phyloP scores from a whole-genome alignment of 2,797 vertebrate genomes.

The Morelia viridis region DNA sequence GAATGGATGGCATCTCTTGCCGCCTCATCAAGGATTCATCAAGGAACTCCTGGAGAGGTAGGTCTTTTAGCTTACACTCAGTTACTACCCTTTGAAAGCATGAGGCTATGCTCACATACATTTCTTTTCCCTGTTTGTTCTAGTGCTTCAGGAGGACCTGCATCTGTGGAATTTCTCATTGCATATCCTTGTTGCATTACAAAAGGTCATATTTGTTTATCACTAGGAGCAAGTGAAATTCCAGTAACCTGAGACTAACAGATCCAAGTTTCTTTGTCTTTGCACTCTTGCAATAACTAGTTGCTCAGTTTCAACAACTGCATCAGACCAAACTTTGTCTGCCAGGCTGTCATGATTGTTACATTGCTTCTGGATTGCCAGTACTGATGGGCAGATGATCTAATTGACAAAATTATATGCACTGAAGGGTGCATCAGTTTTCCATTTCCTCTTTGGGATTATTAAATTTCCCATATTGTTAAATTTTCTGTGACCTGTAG shows the following conservation, averaged over 20 bases:
- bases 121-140: background rate
- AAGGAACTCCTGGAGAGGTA: too few relatives aligned
- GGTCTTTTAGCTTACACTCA: background rate
- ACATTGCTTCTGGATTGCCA: background rate
- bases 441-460: conserved; percentile 25
- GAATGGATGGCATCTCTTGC: too few relatives aligned
- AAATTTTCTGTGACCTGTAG: conserved; percentile 28
- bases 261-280: background rate
- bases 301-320: background rate
- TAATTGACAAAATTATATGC: background rate
- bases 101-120: background rate
- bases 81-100: background rate
- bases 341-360: background rate
- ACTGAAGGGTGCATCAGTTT: background rate
- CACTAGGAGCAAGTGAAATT: background rate
- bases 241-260: background rate
- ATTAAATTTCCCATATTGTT: background rate
- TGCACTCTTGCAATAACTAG: background rate
- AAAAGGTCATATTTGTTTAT: background rate
- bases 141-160: background rate
- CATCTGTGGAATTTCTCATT: background rate
- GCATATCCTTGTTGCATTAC: background rate
- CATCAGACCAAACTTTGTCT: background rate
- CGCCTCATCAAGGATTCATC: too few relatives aligned
- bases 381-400: background rate